Percentiles rank a stretch among this genome's conserved stretches.
Evolutionary conservation across 2,113 vertebrate species (phyloP).

Genomic region (Sorex fumeus): DNA sequence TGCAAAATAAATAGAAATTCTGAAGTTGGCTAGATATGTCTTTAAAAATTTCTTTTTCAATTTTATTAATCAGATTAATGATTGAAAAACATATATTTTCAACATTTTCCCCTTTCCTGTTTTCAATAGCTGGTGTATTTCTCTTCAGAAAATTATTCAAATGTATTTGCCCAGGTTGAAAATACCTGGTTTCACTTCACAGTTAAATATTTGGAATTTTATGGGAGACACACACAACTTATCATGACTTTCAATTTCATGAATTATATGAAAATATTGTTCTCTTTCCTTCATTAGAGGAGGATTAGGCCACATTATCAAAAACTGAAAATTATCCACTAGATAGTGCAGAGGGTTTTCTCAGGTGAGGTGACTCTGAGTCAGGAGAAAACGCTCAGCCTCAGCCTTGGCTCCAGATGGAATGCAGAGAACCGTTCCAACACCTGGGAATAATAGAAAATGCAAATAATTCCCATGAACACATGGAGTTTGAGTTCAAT

Average conservation of each 20-base stretch:
- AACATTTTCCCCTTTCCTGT: constrained; percentile 25
- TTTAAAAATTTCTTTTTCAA: background rate
- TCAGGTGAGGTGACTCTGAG: background rate
- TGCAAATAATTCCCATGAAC: constrained; percentile 20
- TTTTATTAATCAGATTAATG: constrained; percentile 61
- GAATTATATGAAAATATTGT: constrained; percentile 34
- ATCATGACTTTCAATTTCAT: constrained; percentile 28
- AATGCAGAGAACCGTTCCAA: background rate
- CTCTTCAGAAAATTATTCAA: constrained; percentile 55
- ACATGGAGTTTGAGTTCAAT: constrained; percentile 15
- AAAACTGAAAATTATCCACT: constrained; percentile 31
- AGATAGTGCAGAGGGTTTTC: background rate
- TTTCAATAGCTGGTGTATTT: constrained; percentile 41
- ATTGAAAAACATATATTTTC: constrained; percentile 43
- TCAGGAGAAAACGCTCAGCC: background rate
- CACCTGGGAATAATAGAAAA: constrained; percentile 66
- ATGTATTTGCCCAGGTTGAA: constrained; percentile 15
- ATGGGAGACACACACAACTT: background rate
- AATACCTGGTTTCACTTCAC: constrained; percentile 43
- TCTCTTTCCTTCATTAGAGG: constrained; percentile 18
- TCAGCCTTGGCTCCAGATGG: background rate
- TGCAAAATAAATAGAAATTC: constrained; percentile 40
- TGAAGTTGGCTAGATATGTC: constrained; percentile 25
- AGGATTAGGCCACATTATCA: constrained; percentile 5
- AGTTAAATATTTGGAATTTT: constrained; percentile 63